Base-by-base conservation (phyloP, 2,797 vertebrate genomes). In the Eulemur rubriventer region DNA sequence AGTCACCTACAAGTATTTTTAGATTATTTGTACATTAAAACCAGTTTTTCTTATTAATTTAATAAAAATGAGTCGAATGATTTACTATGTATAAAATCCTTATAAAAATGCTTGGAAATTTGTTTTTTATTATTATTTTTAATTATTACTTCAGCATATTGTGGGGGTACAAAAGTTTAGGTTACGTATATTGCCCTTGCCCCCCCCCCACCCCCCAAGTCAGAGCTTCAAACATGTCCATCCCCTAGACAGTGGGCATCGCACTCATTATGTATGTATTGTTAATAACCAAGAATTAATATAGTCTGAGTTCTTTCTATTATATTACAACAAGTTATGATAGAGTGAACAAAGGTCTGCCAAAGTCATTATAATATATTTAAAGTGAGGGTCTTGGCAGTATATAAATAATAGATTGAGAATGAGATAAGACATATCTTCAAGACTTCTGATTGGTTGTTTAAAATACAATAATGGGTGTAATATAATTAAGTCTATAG, bases 401-500 rank as follows among this genome's bases (percentile, higher is more conserved):
- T 90, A 22, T 63, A 78, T 63, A 67, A 61, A 11, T 41, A 88
- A 35, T 63, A 94, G 22, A 57, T 63, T 94, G 24, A 72, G 33
- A 38, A 35, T 91, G 18, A 12, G 7, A 33, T 91, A 80, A 95
- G 30, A 59, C 0, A 61, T 18, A 50, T 88, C 48, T 67, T 90
- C 14, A 76, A 89, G 48, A 78, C n/a, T 96, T 93, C 33, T 83
- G 46, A 91, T 59, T 88, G 48, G 48, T 83, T 96, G 59, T 91
- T 87, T 91, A 86, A 95, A 67, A 70, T 63, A 80, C 3, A 80
- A 16, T 50, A 94, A 93, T 72, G 50, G 4, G 24, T 86, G 22
- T 94, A 86, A 83, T 89, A 59, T 97, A 96, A 97, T 96, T 97
- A 97, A 89, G 48, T 94, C 94, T 96, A 89, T 33, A 92, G 96